Conservation (phyloP, 2,797 vertebrate genomes). For the Gastrophryne carolinensis region DNA sequence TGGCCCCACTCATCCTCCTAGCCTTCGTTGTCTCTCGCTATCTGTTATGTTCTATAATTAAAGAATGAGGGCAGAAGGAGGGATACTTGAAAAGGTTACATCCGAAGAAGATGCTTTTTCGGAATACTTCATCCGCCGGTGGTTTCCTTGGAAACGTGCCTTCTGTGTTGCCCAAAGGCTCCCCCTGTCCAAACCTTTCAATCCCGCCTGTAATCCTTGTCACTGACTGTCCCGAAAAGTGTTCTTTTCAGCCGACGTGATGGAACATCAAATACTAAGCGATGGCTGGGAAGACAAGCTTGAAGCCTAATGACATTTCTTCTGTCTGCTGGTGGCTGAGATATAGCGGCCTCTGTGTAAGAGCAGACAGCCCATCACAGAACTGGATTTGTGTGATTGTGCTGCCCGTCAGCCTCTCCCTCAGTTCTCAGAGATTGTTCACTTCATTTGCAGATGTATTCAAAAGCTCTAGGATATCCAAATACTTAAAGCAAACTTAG, state of each 20-base stretch:
- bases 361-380: not conserved
- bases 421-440: not conserved
- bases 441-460: too few species aligned
- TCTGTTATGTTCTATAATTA: not conserved
- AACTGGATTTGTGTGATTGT: not conserved
- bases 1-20: not conserved
- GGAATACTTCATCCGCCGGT: not conserved
- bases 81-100: slow-evolving; percentile 34
- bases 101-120: slow-evolving; percentile 15
- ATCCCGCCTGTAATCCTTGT: slow-evolving; percentile 15
- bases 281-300: slow-evolving; percentile 1
- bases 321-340: slow-evolving; percentile 1
- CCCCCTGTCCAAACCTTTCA: slow-evolving; percentile 16
- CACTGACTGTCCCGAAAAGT: slow-evolving; percentile 1
- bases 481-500: too few species aligned
- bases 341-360: not conserved
- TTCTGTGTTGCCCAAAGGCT: slow-evolving; percentile 7
- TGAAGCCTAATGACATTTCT: slow-evolving; percentile 24
- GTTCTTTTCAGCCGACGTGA: not conserved
- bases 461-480: too few species aligned
- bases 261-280: slow-evolving; percentile 7
- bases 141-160: slow-evolving; percentile 32
- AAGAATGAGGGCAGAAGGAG: not conserved
- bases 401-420: not conserved
- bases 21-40: not conserved